Evolutionary conservation across 1,140 invertebrate species (phyloP), one percentile per base, ranked within the genome.

Genomic region (Lucilia cuprina): DNA sequence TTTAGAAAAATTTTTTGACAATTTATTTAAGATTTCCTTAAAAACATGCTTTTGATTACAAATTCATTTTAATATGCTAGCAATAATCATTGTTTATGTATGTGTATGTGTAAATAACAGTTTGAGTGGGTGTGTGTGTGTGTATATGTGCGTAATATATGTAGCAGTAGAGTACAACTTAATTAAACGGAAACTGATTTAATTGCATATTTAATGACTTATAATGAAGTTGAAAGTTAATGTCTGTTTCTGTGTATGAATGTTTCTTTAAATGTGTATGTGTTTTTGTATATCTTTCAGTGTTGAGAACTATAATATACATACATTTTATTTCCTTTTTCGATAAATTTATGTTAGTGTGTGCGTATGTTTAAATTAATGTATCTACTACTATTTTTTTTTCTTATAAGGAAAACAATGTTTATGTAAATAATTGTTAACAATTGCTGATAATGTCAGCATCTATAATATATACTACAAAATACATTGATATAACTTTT

Each of bases 121-220:
- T 5, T 41, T 3, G 8, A 41, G 8, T 41, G 35, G 3, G 35
- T 41, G 50, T 55, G 10, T 55, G 50, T 55, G 50, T 55, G 50
- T 14, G 17, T 55, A 13, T 17, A 41, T 30, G 25, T 30, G 25
- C 25, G 25, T 30, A 30, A 30, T 30, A 30, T 30, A 3, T 30
- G 25, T 30, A 30, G 25, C 2, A n/a, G n/a, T 70, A 70, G 0
- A 10, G 65, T 70, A 70, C 65, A 70, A 70, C 90, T 90, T 90
- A 90, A 90, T 90, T 90, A 90, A 90, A 89, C 89, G 89, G 89
- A 90, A 90, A 90, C 89, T 90, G 89, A 90, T 90, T 90, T 90
- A 90, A 90, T 90, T 90, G 89, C 89, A 90, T 90, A 90, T 90
- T 90, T 90, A 89, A 90, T 90, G 89, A 90, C 89, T 84, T 84